A percentile compares a stretch with the other conserved stretches of the same genome.
Conservation (phyloP, 1,140 invertebrate genomes). For the Caenorhabditis tropicalis region DNA sequence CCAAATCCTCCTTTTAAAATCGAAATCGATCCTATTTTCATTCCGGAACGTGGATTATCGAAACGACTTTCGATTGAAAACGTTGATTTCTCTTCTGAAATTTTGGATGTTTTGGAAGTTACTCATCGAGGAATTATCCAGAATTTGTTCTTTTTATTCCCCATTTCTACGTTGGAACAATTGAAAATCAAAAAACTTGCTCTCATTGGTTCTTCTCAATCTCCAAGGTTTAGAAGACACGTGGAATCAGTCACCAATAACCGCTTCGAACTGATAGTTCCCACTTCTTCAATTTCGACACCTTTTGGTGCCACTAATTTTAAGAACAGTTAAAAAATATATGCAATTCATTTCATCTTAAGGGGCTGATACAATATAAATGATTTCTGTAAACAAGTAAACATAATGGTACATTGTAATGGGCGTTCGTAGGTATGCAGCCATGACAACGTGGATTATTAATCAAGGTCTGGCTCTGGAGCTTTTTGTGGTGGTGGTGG, state of each 20-base stretch:
- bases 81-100: not conserved
- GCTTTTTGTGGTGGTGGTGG: constrained; percentile 30
- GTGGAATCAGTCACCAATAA: not conserved
- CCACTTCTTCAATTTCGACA: not conserved
- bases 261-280: not conserved
- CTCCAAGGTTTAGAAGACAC: not conserved
- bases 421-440: not conserved
- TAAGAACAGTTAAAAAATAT: not conserved
- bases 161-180: not conserved
- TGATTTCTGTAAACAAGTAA: constrained; percentile 1
- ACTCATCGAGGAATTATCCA: not conserved
- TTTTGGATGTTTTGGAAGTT: not conserved
- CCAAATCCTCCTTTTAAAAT: not conserved
- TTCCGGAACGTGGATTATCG: not conserved
- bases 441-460: too few relatives aligned
- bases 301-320: not conserved
- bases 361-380: not conserved
- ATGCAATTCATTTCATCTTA: not conserved
- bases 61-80: not conserved
- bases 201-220: not conserved
- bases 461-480: constrained; percentile 25
- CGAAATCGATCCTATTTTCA: constrained; percentile 1
- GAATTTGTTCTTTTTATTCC: not conserved
- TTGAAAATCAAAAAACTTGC: not conserved
- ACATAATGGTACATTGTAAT: not conserved